Evolutionary conservation across 2,113 vertebrate species (phyloP).

Genomic region (Tupaia chinensis): DNA sequence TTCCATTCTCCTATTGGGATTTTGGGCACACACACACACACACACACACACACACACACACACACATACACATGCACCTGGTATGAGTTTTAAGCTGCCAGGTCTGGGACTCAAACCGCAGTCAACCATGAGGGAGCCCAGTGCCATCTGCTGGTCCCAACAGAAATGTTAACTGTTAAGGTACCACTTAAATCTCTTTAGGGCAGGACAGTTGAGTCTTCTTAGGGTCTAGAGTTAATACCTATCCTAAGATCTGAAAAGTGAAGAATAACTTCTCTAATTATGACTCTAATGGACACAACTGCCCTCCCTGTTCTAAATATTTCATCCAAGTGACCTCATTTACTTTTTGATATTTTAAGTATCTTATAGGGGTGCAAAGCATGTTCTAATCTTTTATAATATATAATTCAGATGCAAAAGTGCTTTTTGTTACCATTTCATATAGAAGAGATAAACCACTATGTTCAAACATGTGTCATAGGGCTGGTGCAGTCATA

Average conservation of each 20-base stretch:
- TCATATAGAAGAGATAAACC: conserved; percentile 1
- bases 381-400: conserved; percentile 2
- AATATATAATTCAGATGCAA: conserved; percentile 9
- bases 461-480: background rate
- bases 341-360: conserved; percentile 40
- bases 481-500: background rate
- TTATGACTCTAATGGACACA: background rate
- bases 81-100: no score
- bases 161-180: background rate
- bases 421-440: background rate
- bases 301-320: conserved; percentile 11
- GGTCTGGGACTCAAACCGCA: no score
- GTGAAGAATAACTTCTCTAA: background rate
- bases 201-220: background rate
- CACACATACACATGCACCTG: no score
- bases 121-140: no score
- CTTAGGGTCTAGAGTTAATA: background rate
- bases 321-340: background rate
- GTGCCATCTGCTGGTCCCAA: no score
- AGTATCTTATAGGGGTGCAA: background rate
- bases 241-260: background rate
- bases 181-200: background rate
- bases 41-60: no score
- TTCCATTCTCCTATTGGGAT: no score
- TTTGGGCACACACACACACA: no score